phyloP scores from a whole-genome alignment of 2,888 invertebrate species.

The Schizotus pectinicornis region DNA sequence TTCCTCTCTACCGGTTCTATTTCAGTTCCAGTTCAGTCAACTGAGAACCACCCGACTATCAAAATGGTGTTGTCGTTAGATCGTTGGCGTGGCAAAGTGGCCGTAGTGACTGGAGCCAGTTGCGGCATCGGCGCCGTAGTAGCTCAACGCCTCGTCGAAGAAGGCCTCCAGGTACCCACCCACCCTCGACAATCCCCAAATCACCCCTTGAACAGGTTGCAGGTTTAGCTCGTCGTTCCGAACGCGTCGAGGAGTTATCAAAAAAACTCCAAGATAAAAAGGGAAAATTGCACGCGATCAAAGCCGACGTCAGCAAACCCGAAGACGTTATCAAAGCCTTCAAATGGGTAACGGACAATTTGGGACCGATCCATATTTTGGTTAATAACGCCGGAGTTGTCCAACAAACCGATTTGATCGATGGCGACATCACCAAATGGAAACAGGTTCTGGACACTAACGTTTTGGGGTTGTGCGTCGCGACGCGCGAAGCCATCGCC shows the following conservation, averaged over 20 bases:
- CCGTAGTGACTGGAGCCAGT: slow-evolving; percentile 4
- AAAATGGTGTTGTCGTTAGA: slow-evolving; percentile 1
- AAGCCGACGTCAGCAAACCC: slow-evolving; percentile 4
- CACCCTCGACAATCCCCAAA: neutral
- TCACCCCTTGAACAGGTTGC: slow-evolving; percentile 4
- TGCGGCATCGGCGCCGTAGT: slow-evolving; percentile 2
- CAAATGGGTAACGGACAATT: neutral
- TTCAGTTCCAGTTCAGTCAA: too few species aligned
- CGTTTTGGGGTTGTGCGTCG: slow-evolving; percentile 8
- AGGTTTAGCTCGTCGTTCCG: slow-evolving; percentile 10
- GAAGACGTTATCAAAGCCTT: slow-evolving; percentile 6
- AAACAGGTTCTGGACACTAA: slow-evolving; percentile 30
- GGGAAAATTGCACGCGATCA: slow-evolving; percentile 10
- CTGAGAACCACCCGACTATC: too few species aligned
- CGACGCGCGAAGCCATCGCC: slow-evolving; percentile 20
- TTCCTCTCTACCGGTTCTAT: too few species aligned
- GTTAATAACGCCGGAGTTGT: slow-evolving; percentile 8
- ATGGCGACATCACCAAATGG: slow-evolving; percentile 34
- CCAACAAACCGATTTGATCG: slow-evolving; percentile 19
- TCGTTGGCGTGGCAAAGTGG: slow-evolving; percentile 3
- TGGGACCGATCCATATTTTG: slow-evolving; percentile 7
- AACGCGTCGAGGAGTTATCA: slow-evolving; percentile 3
- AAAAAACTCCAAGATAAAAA: slow-evolving; percentile 1
- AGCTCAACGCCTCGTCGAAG: neutral
- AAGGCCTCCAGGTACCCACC: neutral